Conservation (phyloP, 2,888 invertebrate genomes). For the Biston betularia region DNA sequence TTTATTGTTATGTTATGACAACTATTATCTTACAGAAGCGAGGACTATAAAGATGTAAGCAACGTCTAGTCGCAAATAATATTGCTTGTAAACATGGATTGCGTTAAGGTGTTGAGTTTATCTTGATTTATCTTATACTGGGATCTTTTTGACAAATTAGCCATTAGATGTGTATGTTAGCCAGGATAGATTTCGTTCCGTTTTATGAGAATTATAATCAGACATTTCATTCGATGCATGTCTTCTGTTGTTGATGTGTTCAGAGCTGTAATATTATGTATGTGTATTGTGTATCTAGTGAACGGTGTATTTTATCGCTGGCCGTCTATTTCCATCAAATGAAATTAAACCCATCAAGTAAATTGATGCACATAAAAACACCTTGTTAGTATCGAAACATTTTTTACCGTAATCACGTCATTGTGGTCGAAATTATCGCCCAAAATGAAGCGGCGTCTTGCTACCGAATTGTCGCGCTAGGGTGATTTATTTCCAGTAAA, state of each 20-base stretch:
- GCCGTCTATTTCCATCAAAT: conserved; percentile 22
- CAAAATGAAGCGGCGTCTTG: conserved; percentile 64
- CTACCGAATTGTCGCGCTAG: conserved; percentile 80
- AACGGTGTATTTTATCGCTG: conserved; percentile 17
- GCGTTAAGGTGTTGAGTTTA: conserved; percentile 36
- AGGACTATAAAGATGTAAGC: conserved; percentile 37
- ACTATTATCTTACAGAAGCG: conserved; percentile 39
- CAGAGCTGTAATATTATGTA: neutral
- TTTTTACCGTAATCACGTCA: conserved; percentile 36
- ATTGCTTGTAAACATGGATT: conserved; percentile 33
- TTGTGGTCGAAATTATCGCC: conserved; percentile 47
- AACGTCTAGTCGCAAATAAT: conserved; percentile 36
- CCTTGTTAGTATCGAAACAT: conserved; percentile 51
- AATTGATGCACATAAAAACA: conserved; percentile 34
- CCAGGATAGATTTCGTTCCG: conserved; percentile 14
- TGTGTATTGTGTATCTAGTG: neutral
- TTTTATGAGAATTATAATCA: conserved; percentile 1
- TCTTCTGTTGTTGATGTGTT: neutral
- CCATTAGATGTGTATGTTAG: conserved; percentile 20
- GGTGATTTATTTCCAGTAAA: conserved; percentile 81
- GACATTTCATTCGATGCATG: neutral
- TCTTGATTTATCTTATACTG: conserved; percentile 17
- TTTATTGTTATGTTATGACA: conserved; percentile 43
- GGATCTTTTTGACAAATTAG: conserved; percentile 28
- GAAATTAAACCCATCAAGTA: conserved; percentile 21